Evolutionary conservation across 1,140 invertebrate species (phyloP).

Genomic region (Conus betulinus): DNA sequence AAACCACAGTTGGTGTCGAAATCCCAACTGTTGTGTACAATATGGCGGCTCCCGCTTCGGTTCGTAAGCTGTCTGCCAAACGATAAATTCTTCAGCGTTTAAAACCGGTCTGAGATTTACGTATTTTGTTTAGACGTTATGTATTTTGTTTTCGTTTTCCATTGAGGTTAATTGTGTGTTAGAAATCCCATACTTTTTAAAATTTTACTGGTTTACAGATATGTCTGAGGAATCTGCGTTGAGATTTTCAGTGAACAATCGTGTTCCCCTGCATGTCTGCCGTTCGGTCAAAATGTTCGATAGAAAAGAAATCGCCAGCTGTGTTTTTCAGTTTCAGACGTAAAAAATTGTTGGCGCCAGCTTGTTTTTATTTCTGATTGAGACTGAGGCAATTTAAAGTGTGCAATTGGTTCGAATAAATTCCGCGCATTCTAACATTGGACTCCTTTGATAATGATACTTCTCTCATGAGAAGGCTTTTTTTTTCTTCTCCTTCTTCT

Average conservation of each 20-base stretch:
- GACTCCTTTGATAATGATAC: no score
- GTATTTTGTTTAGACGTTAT: no score
- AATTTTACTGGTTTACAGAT: background rate
- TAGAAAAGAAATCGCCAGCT: background rate
- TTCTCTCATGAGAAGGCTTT: no score
- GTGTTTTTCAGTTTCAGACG: no score
- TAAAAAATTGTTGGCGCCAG: no score
- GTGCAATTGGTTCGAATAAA: no score
- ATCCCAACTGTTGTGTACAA: slow-evolving; percentile 30
- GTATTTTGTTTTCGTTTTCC: background rate
- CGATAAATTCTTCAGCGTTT: background rate
- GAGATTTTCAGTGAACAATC: background rate
- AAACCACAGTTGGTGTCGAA: slow-evolving; percentile 26
- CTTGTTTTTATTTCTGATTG: no score
- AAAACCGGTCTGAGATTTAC: background rate
- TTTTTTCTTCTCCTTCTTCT: no score
- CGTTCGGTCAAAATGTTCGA: background rate
- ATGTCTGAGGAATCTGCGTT: background rate
- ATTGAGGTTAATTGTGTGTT: no score
- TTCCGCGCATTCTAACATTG: no score
- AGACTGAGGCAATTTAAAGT: no score
- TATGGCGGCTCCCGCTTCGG: background rate
- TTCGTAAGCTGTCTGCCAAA: background rate
- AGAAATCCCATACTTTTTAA: background rate
- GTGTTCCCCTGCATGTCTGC: background rate